Evolutionary conservation across 2,888 invertebrate species (phyloP), one percentile per base, ranked within the genome.

Genomic region (Pristionchus maxplancki): DNA sequence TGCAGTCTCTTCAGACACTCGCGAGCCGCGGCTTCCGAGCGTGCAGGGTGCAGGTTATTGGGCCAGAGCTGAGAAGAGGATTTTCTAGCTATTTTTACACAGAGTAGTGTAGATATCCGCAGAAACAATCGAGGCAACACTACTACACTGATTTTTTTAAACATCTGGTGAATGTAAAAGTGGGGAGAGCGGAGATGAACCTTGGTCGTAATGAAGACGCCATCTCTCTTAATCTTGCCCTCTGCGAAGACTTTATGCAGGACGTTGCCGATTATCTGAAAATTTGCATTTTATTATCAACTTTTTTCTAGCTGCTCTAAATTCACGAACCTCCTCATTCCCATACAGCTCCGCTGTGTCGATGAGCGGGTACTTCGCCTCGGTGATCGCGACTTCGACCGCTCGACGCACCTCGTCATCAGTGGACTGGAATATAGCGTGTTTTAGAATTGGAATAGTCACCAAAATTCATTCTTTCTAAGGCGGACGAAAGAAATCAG

Each of bases 161-260:
- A n/a, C n/a, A n/a, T n/a, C n/a, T n/a, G n/a, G n/a, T n/a, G n/a
- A n/a, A n/a, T n/a, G n/a, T n/a, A n/a, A n/a, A n/a, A n/a, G n/a
- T n/a, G n/a, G n/a, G n/a, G n/a, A n/a, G n/a, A n/a, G n/a, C n/a
- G n/a, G n/a, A n/a, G 17, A 58, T 24, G 17, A 13, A 97, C 96
- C 95, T 97, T 97, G 17, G 97, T 97, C 24, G 97, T 97, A 78
- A 97, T 96, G 94, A 97, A 97, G 0, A 97, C 95, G 83, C 97
- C 97, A 92, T 97, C 96, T 91, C 97, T 96, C 92, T 96, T 96
- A 0, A 96, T 94, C 93, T 96, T 96, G 87, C 97, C 96, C 8
- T 96, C 96, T 81, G 96, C 96, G 58, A 97, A 95, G 97, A 97
- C 97, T 89, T 96, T 96, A 90, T 96, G 96, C 0, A 97, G 95